Conservation (phyloP, 2,888 invertebrate genomes). For the Caradrina clavipalpis region DNA sequence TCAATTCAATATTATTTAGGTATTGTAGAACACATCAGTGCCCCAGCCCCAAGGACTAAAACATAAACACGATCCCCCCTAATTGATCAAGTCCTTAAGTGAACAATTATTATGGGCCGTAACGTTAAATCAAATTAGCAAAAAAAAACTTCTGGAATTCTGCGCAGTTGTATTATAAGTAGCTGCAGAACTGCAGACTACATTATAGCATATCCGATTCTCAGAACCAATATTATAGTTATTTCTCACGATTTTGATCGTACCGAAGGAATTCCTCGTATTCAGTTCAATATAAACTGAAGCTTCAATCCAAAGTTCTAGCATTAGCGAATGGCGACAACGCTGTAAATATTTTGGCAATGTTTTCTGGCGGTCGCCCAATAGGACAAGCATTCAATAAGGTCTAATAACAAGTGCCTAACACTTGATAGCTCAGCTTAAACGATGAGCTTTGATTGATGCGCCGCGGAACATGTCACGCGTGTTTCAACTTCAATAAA, state of each 20-base stretch:
- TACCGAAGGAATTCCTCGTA: constrained; percentile 61
- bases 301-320: constrained; percentile 70
- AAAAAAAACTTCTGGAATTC: constrained; percentile 10
- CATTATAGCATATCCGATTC: constrained; percentile 46
- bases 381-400: constrained; percentile 74
- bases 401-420: constrained; percentile 64
- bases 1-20: constrained; percentile 55
- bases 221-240: constrained; percentile 48
- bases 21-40: constrained; percentile 61
- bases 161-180: constrained; percentile 47
- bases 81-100: constrained; percentile 51
- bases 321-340: constrained; percentile 77
- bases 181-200: constrained; percentile 42
- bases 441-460: constrained; percentile 54
- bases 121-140: constrained; percentile 46
- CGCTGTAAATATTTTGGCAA: constrained; percentile 83
- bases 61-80: constrained; percentile 51
- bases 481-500: constrained; percentile 51
- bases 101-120: constrained; percentile 47
- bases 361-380: constrained; percentile 82
- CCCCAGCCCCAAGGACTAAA: constrained; percentile 52
- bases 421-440: constrained; percentile 56
- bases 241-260: constrained; percentile 51
- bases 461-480: constrained; percentile 25
- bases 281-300: constrained; percentile 71